Evolutionary conservation across 1,140 invertebrate species (phyloP), one percentile per base, ranked within the genome.

Genomic region (Aphidius gifuensis): DNA sequence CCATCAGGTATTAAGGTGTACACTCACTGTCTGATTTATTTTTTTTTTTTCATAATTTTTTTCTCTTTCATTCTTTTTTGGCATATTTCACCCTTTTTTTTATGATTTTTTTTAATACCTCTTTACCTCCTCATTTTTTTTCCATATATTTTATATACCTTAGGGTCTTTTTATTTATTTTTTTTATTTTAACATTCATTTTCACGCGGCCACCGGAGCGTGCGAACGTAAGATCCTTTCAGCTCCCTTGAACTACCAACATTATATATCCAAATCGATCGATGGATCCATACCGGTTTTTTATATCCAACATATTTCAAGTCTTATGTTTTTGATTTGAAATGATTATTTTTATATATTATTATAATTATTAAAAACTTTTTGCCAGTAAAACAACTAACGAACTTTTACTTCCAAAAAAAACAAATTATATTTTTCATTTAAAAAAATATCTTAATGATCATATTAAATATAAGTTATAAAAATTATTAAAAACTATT

Each of bases 241-340:
- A 62, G 60, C 54, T 68, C 64, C 51, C 64, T 61, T 65, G 53
- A 49, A 45, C 60, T 57, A 58, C 64, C 58, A 54, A 23, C 23
- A 23, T 23, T 23, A 23, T 23, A 23, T 23, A 23, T 23, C 23
- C 23, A 23, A 23, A 23, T 39, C 54, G 56, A 63, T 63, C 61
- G 61, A 63, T 63, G 61, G 23, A 63, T 63, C 61, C 61, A 63
- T 63, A 63, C 61, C 61, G 61, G 61, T 63, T 63, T 63, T 21
- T n/a, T n/a, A n/a, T 47, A 63, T 58, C 47, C 44, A 58, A 43
- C 58, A 8, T 64, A 43, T 53, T 32, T 46, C 16, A 16, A 21
- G 49, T 53, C 49, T 57, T 32, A 61, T 47, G n/a, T 46, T 59
- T 59, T 40, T 59, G 50, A 38, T 48, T 50, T 50, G 23, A 59